Evolutionary conservation across 2,888 invertebrate species (phyloP), one percentile per base, ranked within the genome.

Genomic region (Ormyrus labotus): DNA sequence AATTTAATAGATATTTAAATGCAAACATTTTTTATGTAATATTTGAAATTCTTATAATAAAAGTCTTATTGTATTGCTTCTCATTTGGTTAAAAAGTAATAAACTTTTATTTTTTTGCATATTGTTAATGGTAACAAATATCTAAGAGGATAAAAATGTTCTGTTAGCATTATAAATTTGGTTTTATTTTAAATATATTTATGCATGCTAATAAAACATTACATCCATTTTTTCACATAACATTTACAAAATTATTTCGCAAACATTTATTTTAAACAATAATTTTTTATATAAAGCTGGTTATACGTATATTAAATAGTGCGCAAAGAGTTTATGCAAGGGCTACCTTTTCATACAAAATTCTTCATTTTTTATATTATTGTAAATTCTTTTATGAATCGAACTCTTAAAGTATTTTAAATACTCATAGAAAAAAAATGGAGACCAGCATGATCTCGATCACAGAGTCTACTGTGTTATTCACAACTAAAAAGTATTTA

Each of bases 401-500:
- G 34, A 9, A 68, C 11, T 47, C 34, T 55, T 57, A 63, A 63
- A 53, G 51, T 70, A 70, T 64, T 70, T 80, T 58, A 64, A 75
- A 75, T 57, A 70, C 60, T 67, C 58, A 65, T 19, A 58, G 65
- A 80, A 79, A 45, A 50, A 57, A n/a, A 48, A n/a, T 19, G 19
- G 61, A 73, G 75, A 71, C 71, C 50, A 5, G 9, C 6, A 8
- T 67, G 71, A 76, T 71, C 75, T 76, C 67, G 64, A 80, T 76
- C 71, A 76, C 65, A 80, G 61, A 76, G 19, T 71, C 67, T 55
- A 79, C 63, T 73, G 51, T 64, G 45, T 71, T 61, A 69, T 68
- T 63, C 48, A 61, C 34, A 68, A 67, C 73, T 10, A 63, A 73
- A 74, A 67, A 55, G 19, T 53, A 68, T 67, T 53, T 65, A 11